phyloP scores from a whole-genome alignment of 2,797 vertebrate species.

The Tachyglossus aculeatus region DNA sequence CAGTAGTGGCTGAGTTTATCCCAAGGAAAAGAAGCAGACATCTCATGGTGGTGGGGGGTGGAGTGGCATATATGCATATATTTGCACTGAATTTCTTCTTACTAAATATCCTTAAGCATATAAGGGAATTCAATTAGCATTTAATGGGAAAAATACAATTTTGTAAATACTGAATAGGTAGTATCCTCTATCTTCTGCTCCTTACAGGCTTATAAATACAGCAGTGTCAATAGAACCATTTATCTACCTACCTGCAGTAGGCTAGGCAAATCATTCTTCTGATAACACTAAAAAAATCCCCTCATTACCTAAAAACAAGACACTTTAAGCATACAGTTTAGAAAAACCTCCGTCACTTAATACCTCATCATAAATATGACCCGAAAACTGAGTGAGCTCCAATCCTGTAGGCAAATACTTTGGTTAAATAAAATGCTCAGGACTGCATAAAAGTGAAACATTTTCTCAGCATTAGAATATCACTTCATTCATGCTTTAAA shows the following conservation, averaged over 20 bases:
- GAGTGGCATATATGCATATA: neutral
- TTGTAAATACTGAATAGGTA: no score
- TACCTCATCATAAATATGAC: neutral
- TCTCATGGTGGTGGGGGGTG: neutral
- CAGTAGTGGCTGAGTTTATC: neutral
- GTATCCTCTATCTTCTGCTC: no score
- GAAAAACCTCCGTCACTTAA: neutral
- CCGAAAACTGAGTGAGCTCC: slow-evolving; percentile 25
- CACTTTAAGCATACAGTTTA: neutral
- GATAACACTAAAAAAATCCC: slow-evolving; percentile 39
- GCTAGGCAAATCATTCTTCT: slow-evolving; percentile 32
- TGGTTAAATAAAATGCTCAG: neutral
- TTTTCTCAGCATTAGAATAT: neutral
- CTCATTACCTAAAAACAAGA: slow-evolving; percentile 33
- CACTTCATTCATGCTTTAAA: neutral
- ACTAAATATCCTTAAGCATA: no score
- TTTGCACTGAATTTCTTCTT: neutral
- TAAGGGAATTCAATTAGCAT: no score
- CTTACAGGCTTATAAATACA: neutral
- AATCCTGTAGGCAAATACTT: neutral
- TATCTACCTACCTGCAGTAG: neutral
- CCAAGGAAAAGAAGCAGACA: neutral
- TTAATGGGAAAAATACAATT: no score
- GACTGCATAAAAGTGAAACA: neutral
- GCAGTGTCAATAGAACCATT: neutral